Percentiles rank a stretch among this genome's conserved stretches.
Evolutionary conservation across 2,797 vertebrate genomes (phyloP).

Genomic region (Gallinago stenura): DNA sequence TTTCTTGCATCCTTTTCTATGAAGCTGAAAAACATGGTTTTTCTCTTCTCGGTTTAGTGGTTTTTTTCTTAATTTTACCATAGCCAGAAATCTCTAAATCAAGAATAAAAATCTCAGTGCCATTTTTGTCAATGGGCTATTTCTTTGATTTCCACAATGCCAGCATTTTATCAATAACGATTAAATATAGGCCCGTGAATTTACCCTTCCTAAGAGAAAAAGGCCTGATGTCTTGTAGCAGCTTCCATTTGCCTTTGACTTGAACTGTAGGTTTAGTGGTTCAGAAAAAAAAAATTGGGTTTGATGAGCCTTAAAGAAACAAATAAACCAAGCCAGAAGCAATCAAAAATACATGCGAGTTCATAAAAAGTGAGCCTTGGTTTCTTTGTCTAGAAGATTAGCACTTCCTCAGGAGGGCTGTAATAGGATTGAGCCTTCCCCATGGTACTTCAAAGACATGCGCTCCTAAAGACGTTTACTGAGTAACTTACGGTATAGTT

Average conservation of each 20-base stretch:
- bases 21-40: slow-evolving; percentile 28
- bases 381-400: slow-evolving; percentile 65
- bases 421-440: slow-evolving; percentile 66
- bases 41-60: neutral
- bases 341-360: slow-evolving; percentile 51
- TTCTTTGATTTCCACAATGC: slow-evolving; percentile 3
- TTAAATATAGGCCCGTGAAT: neutral
- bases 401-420: slow-evolving; percentile 59
- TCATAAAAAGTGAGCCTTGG: slow-evolving; percentile 44
- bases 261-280: neutral
- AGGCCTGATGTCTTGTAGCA: neutral
- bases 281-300: neutral
- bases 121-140: neutral
- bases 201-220: neutral
- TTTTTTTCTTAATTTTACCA: neutral
- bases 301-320: slow-evolving; percentile 63
- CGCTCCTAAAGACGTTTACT: slow-evolving; percentile 15
- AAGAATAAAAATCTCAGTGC: neutral
- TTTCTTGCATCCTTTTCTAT: slow-evolving; percentile 10
- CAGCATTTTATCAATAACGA: neutral
- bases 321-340: slow-evolving; percentile 60
- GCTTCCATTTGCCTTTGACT: slow-evolving; percentile 27
- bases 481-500: neutral
- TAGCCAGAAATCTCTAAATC: slow-evolving; percentile 5
- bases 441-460: slow-evolving; percentile 30